Evolutionary conservation across 2,888 invertebrate genomes (phyloP).

Genomic region (Rhamnusium bicolor): DNA sequence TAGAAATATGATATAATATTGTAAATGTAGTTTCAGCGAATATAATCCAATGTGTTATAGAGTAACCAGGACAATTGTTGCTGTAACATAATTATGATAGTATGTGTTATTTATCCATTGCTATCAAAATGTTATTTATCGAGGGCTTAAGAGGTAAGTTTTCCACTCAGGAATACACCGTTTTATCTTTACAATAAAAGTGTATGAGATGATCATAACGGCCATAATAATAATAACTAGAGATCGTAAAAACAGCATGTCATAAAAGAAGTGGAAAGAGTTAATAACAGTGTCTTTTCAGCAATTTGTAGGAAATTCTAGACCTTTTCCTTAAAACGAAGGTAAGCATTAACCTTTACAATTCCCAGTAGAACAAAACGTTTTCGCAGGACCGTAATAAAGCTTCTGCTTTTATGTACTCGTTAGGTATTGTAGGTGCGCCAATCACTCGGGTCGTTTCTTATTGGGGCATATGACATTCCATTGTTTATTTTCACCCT

Average conservation of each 20-base stretch:
- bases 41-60: neutral
- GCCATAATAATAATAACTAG: conserved; percentile 43
- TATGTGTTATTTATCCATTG: neutral
- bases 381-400: conserved; percentile 68
- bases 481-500: conserved; percentile 17
- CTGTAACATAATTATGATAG: neutral
- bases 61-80: neutral
- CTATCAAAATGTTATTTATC: conserved; percentile 16
- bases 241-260: conserved; percentile 51
- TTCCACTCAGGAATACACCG: conserved; percentile 17
- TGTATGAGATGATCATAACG: conserved; percentile 38
- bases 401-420: conserved; percentile 66
- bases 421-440: conserved; percentile 63
- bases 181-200: conserved; percentile 29
- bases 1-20: no score
- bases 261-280: conserved; percentile 54
- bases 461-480: conserved; percentile 38
- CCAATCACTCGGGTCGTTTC: conserved; percentile 59
- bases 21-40: no score
- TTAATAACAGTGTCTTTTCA: conserved; percentile 66
- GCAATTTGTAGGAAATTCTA: conserved; percentile 61
- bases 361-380: conserved; percentile 61
- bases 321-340: conserved; percentile 58
- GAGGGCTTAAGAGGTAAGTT: conserved; percentile 1
- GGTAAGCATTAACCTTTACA: conserved; percentile 60